These are phyloP conservation scores for Epizoanthus illoricatus DNA, from an alignment of 92 coral and sea anemone species.

Conservation along the genomic window DNA sequence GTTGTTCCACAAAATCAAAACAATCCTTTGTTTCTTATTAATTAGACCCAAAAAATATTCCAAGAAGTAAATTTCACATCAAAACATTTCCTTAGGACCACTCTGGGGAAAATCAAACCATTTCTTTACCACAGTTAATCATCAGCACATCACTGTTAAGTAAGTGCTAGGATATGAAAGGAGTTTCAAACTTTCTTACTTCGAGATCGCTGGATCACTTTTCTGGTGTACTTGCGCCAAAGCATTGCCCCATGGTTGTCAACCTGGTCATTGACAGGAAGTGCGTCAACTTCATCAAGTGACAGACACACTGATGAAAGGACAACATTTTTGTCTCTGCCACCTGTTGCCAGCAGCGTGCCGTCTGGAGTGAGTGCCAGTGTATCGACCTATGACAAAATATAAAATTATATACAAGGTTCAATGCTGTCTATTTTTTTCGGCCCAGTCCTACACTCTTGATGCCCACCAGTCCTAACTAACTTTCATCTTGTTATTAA, in stretches of 20 bases:
- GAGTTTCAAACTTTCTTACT: conserved; percentile 22
- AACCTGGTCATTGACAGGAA: conserved; percentile 70
- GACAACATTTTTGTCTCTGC: conserved; percentile 76
- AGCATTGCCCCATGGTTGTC: conserved; percentile 82
- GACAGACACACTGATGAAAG: conserved; percentile 81
- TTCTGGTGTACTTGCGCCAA: conserved; percentile 84
- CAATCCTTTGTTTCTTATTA: no score
- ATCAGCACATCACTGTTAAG: no score
- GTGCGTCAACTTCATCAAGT: conserved; percentile 81
- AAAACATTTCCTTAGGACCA: no score
- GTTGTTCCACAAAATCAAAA: no score
- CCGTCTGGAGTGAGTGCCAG: conserved; percentile 93
- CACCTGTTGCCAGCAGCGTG: conserved; percentile 89
- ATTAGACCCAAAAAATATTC: no score
- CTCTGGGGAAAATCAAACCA: no score
- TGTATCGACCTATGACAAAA: conserved; percentile 69
- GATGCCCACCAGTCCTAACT: no score
- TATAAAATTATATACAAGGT: not conserved
- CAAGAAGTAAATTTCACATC: no score
- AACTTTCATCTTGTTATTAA: no score
- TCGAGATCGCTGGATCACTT: conserved; percentile 60
- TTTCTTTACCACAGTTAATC: no score
- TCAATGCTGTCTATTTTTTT: no score
- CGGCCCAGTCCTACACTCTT: no score
- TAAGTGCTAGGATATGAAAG: not conserved